phyloP scores from a whole-genome alignment of 2,797 vertebrate species.

The Lophotriccus pileatus region DNA sequence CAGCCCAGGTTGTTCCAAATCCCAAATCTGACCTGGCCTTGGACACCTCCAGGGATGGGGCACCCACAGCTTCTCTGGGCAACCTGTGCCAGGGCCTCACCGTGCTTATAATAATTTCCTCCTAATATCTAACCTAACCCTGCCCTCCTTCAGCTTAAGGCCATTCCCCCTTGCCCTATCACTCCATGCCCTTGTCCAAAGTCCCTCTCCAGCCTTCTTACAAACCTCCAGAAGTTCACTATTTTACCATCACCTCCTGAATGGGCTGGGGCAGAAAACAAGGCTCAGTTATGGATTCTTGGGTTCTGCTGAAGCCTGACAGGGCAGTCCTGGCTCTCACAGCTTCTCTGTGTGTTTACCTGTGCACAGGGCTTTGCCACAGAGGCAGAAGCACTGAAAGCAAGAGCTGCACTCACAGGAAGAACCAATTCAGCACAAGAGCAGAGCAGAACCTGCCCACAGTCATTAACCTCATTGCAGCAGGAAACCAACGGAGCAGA shows the following conservation, averaged over 20 bases:
- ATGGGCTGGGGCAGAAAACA: neutral
- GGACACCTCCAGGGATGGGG: neutral
- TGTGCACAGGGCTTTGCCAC: neutral
- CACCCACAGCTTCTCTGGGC: neutral
- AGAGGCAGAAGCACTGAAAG: neutral
- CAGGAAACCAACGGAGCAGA: neutral
- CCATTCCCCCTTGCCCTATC: neutral
- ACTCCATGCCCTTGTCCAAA: neutral
- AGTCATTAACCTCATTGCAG: neutral
- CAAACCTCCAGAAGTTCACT: neutral
- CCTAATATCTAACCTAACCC: neutral
- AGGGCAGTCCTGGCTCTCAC: neutral
- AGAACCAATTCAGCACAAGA: neutral
- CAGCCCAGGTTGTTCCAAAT: neutral
- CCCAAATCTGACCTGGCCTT: neutral
- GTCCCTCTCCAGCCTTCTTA: neutral
- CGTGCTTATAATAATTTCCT: neutral
- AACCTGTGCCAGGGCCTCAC: neutral
- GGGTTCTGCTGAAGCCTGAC: neutral
- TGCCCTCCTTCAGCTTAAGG: neutral
- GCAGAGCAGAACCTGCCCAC: neutral
- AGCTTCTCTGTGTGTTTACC: neutral
- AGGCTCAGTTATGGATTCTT: accelerated
- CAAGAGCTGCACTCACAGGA: neutral
- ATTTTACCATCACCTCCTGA: neutral